Evolutionary conservation across 2,797 vertebrate genomes (phyloP), one percentile per base, ranked within the genome.

Genomic region (Oryzias sinensis): DNA sequence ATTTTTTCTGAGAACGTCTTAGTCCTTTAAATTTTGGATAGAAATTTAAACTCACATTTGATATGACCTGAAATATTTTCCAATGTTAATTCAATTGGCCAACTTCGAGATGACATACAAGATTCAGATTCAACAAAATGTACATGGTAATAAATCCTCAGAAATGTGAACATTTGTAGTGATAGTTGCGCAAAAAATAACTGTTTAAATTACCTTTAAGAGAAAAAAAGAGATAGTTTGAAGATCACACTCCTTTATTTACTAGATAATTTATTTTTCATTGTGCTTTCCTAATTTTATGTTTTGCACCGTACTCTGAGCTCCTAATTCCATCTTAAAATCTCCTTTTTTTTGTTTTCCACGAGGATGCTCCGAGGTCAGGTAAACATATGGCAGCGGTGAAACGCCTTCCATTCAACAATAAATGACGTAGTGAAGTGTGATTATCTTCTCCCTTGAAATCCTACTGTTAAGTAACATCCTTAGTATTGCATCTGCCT

Each of bases 381-480:
- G 79, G 74, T 79, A 81, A 87, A 86, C 86, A 89, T 85, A 85
- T 87, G 82, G 79, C 48, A 62, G 69, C 67, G 68, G 60, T 62
- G 74, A 80, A 79, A 73, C 62, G 71, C 77, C 70, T 76, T 82
- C 82, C 77, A 65, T 72, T 53, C 49, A 42, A 74, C 65, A 84
- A 87, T 82, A 86, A 83, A 84, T 90, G 77, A 88, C 63, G 70
- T 79, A 77, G 79, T 63, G 59, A 87, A 45, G 65, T 69, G 69
- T 69, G 70, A 87, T 88, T 89, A 88, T 81, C 67, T 57, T 62
- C 72, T 86, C 76, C 83, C 82, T 53, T 65, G 72, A 79, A 87
- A 87, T 76, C 68, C 77, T 86, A 87, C 87, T 87, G 81, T 83
- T 68, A 65, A 81, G 78, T 74, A 82, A 84, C 75, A 86, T 85